Base-by-base conservation (phyloP, 2,113 vertebrate genomes). In the Limnothrissa miodon region DNA sequence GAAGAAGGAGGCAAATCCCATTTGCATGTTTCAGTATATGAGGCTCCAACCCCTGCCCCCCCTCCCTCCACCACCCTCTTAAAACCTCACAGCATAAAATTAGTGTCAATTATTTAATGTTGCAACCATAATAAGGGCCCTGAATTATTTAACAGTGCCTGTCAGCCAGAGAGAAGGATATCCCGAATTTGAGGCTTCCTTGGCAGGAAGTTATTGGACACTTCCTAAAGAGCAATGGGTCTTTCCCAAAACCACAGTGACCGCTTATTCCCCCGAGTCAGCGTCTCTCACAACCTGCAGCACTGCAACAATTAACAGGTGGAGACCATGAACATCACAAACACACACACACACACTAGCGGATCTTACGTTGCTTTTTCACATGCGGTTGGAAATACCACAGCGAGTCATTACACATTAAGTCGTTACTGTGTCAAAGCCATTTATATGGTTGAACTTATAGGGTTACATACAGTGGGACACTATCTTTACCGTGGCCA, bases 91-190 rank as follows among this genome's bases (percentile, higher is more conserved):
- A 56, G 51, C 51, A 56, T 23, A 56, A 56, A 56, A 56, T 56
- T 21, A 56, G 51, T 23, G 19, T 56, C 51, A 56, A 56, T 56
- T 56, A 56, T 56, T 56, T 56, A 56, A 56, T 56, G 51, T 56
- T 56, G 21, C 21, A 56, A 56, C 51, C 51, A 23, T 23, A 56
- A 56, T 56, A 56, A 56, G 51, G 51, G 51, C 19, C 51, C 4
- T 86, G 59, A 81, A 88, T 86, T 86, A 87, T 84, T 84, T 45
- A 85, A 66, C 51, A 53, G 42, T 59, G 45, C 44, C 51, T 59
- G 82, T 59, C 46, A 70, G 45, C 44, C 80, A 70, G 51, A 83
- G 79, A 66, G 78, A 19, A 56, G 21, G 51, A 56, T 56, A 56
- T 56, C 21, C 51, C 21, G 19, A 56, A 56, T 21, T 56, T 19